phyloP scores from a whole-genome alignment of 2,113 vertebrate genomes.

The Calonectris borealis region DNA sequence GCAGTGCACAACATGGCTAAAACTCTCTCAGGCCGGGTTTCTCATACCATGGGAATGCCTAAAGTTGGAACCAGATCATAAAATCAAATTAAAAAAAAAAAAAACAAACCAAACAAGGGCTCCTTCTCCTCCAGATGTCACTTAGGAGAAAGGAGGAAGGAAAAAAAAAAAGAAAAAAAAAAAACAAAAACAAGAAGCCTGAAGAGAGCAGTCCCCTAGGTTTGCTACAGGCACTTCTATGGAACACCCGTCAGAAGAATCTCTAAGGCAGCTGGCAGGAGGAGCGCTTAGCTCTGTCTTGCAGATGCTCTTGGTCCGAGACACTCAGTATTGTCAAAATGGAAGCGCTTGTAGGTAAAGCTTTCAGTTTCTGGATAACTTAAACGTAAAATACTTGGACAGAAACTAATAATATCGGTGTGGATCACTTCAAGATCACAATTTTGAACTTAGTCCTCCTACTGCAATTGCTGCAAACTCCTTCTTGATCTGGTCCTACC shows the following conservation, averaged over 20 bases:
- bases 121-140: neutral
- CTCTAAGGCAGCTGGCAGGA: neutral
- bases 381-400: neutral
- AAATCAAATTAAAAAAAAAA: neutral
- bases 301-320: neutral
- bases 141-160: neutral
- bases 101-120: too few species aligned
- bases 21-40: neutral
- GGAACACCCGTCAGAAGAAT: neutral
- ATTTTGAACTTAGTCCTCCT: neutral
- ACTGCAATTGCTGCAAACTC: neutral
- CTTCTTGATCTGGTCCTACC: neutral
- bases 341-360: neutral
- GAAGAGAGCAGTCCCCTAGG: neutral
- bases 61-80: neutral
- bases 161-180: too few species aligned
- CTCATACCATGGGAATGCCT: neutral
- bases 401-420: accelerated
- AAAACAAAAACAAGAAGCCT: neutral
- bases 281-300: neutral
- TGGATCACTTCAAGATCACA: neutral
- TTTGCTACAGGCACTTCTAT: neutral
- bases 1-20: neutral
- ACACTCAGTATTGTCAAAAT: neutral
- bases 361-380: neutral